Conservation (phyloP, 2,797 vertebrate species). For the Chrosomus eos region DNA sequence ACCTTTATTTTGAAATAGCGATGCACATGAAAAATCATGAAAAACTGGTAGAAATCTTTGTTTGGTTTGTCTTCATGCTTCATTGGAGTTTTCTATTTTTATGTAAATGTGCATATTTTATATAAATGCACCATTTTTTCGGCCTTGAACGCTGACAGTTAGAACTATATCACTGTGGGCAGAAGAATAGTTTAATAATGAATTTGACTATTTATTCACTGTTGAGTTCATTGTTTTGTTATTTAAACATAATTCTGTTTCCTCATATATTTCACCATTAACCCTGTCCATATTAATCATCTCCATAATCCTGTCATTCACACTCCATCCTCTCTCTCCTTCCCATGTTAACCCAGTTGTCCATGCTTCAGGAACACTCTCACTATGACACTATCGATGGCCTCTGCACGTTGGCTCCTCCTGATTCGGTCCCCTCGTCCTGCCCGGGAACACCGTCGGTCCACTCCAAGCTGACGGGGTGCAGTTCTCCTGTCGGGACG, state of each 20-base stretch:
- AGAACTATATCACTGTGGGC: background rate
- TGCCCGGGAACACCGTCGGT: slow-evolving; percentile 65
- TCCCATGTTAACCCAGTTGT: slow-evolving; percentile 69
- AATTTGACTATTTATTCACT: background rate
- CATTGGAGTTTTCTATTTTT: too few species aligned
- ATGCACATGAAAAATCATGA: background rate
- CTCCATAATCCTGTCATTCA: slow-evolving; percentile 27
- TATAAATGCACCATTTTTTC: background rate
- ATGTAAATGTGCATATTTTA: background rate
- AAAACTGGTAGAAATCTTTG: background rate
- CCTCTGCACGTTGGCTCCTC: background rate
- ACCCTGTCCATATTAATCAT: background rate
- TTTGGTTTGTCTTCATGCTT: background rate
- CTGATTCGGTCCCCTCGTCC: slow-evolving; percentile 63
- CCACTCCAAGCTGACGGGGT: slow-evolving; percentile 72
- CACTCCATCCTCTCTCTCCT: slow-evolving; percentile 2
- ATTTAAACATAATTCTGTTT: background rate
- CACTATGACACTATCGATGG: slow-evolving; percentile 80
- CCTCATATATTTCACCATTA: background rate
- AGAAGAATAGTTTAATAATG: background rate
- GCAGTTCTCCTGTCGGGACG: slow-evolving; percentile 75
- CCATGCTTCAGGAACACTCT: slow-evolving; percentile 84
- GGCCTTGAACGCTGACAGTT: background rate
- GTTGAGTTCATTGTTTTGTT: background rate
- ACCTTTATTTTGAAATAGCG: background rate